Percentiles rank a stretch among this genome's conserved stretches.
Conservation (phyloP, 2,888 invertebrate species). For the Electrophaes corylata region DNA sequence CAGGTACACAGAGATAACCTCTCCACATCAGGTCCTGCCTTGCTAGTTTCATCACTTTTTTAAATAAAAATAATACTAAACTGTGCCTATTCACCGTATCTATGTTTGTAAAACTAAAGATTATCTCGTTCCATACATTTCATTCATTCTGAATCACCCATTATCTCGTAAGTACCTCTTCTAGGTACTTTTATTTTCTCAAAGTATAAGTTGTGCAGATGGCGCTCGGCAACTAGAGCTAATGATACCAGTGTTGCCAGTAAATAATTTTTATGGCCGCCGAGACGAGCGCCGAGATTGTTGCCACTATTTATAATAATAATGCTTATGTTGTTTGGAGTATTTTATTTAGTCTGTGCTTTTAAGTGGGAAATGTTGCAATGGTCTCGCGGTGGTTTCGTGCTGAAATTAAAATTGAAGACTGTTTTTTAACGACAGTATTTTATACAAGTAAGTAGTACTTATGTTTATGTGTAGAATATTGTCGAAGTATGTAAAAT, state of each 20-base stretch:
- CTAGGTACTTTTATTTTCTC: conserved; percentile 37
- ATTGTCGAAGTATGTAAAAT: too few relatives aligned
- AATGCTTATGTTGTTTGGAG: conserved; percentile 36
- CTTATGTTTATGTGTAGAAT: too few relatives aligned
- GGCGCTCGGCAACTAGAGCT: conserved; percentile 58
- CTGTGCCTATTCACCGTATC: neutral
- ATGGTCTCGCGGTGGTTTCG: conserved; percentile 12
- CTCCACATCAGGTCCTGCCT: too few relatives aligned
- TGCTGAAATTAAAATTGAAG: neutral
- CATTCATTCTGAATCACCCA: conserved; percentile 17
- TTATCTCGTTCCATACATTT: conserved; percentile 3
- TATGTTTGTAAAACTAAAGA: neutral
- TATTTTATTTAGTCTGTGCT: conserved; percentile 39
- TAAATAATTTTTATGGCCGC: conserved; percentile 80
- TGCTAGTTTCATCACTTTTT: too few relatives aligned
- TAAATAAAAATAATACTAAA: too few relatives aligned
- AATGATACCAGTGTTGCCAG: conserved; percentile 70
- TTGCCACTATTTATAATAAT: conserved; percentile 42
- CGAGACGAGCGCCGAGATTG: conserved; percentile 51
- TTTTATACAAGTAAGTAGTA: neutral
- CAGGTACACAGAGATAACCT: too few relatives aligned
- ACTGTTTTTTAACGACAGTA: neutral
- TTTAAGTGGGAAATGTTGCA: conserved; percentile 28
- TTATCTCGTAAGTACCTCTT: conserved; percentile 21
- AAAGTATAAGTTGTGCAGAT: conserved; percentile 56